Evolutionary conservation across 1,140 invertebrate genomes (phyloP).

Genomic region (Cardiocondyla obscurior): DNA sequence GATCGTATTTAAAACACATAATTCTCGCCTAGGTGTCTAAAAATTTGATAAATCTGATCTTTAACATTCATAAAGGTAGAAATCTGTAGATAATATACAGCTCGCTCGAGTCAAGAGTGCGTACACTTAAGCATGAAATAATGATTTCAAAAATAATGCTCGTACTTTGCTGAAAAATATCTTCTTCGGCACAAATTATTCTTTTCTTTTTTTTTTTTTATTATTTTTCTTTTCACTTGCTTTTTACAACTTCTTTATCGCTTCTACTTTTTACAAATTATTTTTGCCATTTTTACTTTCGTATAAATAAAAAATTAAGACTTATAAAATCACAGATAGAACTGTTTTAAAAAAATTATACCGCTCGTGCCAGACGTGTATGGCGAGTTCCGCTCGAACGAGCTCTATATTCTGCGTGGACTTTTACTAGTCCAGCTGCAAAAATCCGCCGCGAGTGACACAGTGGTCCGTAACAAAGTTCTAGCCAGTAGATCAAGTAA

Average conservation of each 20-base stretch:
- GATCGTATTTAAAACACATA: constrained; percentile 24
- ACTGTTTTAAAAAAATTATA: too few species aligned
- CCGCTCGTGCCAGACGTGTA: background rate
- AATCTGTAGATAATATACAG: constrained; percentile 30
- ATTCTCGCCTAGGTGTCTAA: constrained; percentile 27
- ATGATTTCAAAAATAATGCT: too few species aligned
- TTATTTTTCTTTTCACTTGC: too few species aligned
- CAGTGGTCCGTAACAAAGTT: constrained; percentile 43
- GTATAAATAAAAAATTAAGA: too few species aligned
- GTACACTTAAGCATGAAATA: background rate
- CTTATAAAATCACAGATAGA: too few species aligned
- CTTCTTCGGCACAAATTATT: background rate
- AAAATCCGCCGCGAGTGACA: constrained; percentile 1
- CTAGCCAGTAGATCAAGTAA: constrained; percentile 31
- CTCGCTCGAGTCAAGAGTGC: background rate
- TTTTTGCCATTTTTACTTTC: background rate
- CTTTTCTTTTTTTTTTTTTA: background rate
- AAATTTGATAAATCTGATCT: constrained; percentile 24
- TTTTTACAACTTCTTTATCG: too few species aligned
- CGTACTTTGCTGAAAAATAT: background rate
- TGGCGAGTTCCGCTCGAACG: background rate
- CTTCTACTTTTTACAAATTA: too few species aligned
- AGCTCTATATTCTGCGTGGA: constrained; percentile 20
- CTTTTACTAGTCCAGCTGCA: constrained; percentile 17
- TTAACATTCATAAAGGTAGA: constrained; percentile 56